These are phyloP conservation scores for Aurelia aurita DNA, from an alignment of 30 jellyfish, hydroid and myxozoan species.

Conservation along the genomic window DNA sequence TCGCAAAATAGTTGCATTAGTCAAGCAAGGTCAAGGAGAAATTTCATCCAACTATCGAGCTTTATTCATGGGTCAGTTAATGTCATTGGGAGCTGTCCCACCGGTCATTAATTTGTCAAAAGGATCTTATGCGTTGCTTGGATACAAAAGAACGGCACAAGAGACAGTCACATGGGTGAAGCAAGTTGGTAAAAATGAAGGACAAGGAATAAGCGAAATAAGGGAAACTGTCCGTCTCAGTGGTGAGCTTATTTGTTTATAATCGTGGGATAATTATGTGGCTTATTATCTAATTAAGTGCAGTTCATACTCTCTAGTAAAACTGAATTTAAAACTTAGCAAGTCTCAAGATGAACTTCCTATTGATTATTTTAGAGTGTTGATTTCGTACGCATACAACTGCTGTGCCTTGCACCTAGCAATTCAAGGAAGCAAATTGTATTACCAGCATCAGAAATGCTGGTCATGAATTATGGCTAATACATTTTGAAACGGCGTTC, in stretches of 20 bases:
- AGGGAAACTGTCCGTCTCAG: slow-evolving; percentile 41
- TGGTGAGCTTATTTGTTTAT: slow-evolving; percentile 34
- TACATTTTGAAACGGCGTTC: no score
- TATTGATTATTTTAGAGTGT: no score
- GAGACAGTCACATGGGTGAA: slow-evolving; percentile 68
- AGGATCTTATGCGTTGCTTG: slow-evolving; percentile 89
- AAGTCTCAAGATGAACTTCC: no score
- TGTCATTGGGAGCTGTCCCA: slow-evolving; percentile 87
- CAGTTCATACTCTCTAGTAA: no score
- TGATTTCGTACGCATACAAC: no score
- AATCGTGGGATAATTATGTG: background rate
- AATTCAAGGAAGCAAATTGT: no score
- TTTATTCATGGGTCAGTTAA: slow-evolving; percentile 48
- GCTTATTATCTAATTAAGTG: no score
- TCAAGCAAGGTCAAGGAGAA: slow-evolving; percentile 88
- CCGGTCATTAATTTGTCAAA: slow-evolving; percentile 72
- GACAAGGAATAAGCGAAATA: slow-evolving; percentile 84
- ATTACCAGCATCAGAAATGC: no score
- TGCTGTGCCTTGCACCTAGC: no score
- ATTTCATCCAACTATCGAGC: slow-evolving; percentile 45
- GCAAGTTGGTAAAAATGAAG: slow-evolving; percentile 81
- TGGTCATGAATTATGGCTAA: no score
- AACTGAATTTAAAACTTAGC: no score
- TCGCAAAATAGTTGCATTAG: slow-evolving; percentile 70
- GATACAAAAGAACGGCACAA: slow-evolving; percentile 71